A percentile compares a stretch with the other conserved stretches of the same genome.
These are phyloP conservation scores for Agelastica alni DNA, from an alignment of 2,888 invertebrate genomes.

Conservation along the genomic window DNA sequence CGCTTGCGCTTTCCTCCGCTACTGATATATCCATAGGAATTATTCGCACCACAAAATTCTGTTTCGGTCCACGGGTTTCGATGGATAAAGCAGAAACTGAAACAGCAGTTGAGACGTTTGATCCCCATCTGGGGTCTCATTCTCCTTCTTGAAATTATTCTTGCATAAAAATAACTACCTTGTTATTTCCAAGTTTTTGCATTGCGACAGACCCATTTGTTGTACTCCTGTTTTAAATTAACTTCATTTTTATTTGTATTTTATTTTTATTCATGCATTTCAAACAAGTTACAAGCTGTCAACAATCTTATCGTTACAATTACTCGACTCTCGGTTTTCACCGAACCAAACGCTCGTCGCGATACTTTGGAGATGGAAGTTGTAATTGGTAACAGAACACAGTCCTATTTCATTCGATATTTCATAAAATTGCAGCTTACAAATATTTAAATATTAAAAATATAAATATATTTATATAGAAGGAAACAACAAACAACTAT, in stretches of 20 bases:
- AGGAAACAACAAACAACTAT: too few species aligned
- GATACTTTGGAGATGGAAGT: too few species aligned
- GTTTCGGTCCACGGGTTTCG: constrained; percentile 29
- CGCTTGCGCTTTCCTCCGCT: too few species aligned
- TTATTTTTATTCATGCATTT: not conserved
- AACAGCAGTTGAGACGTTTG: constrained; percentile 29
- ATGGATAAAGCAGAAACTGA: constrained; percentile 30
- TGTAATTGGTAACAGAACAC: too few species aligned
- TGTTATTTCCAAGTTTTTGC: constrained; percentile 25
- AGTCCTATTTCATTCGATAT: too few species aligned
- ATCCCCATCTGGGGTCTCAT: constrained; percentile 17
- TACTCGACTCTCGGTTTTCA: too few species aligned
- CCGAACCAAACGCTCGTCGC: too few species aligned
- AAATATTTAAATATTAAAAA: too few species aligned
- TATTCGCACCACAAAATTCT: constrained; percentile 37
- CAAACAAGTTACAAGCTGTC: not conserved
- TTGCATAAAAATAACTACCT: constrained; percentile 30
- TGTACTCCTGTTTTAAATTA: constrained; percentile 9
- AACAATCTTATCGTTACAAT: not conserved
- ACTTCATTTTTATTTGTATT: constrained; percentile 3
- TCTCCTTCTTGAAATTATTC: constrained; percentile 21
- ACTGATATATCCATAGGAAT: constrained; percentile 25
- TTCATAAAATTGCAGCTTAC: too few species aligned
- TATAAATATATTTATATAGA: too few species aligned
- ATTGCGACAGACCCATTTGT: constrained; percentile 21